A percentile compares a stretch with the other conserved stretches of the same genome.
phyloP scores from a whole-genome alignment of 1,140 invertebrate genomes.

The Drosophila saltans region DNA sequence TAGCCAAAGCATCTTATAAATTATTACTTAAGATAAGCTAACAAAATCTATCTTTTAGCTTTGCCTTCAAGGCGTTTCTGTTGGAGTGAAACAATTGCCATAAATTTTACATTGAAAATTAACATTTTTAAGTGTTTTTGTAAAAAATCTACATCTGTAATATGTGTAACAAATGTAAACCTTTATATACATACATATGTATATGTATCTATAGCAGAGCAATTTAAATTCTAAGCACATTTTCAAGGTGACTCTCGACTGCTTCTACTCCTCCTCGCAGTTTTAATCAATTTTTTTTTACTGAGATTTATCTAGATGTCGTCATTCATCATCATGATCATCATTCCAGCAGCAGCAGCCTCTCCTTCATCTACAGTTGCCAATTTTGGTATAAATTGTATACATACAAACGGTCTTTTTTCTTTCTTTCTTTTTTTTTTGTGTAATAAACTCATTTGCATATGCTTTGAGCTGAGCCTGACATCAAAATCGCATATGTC shows the following conservation, averaged over 20 bases:
- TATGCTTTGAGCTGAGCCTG: constrained; percentile 10
- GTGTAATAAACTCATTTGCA: constrained; percentile 9
- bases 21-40: too few relatives aligned
- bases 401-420: neutral
- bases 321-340: constrained; percentile 29
- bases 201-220: too few relatives aligned
- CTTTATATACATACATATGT: too few relatives aligned
- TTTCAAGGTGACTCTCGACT: constrained; percentile 27
- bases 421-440: constrained; percentile 7
- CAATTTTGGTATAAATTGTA: constrained; percentile 2
- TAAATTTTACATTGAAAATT: too few relatives aligned
- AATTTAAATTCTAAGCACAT: constrained; percentile 2
- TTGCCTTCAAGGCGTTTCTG: too few relatives aligned
- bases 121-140: too few relatives aligned
- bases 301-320: constrained; percentile 49
- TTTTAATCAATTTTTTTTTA: constrained; percentile 42
- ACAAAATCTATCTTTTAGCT: too few relatives aligned
- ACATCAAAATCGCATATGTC: constrained; percentile 59
- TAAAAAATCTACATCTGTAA: too few relatives aligned
- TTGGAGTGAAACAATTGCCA: too few relatives aligned
- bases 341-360: neutral
- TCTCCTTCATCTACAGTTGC: constrained; percentile 1
- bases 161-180: too few relatives aligned
- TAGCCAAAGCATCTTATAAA: too few relatives aligned
- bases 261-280: neutral